Percentiles rank a stretch among this genome's conserved stretches.
Evolutionary conservation across 2,113 vertebrate genomes (phyloP).

Genomic region (Mungos mungo): DNA sequence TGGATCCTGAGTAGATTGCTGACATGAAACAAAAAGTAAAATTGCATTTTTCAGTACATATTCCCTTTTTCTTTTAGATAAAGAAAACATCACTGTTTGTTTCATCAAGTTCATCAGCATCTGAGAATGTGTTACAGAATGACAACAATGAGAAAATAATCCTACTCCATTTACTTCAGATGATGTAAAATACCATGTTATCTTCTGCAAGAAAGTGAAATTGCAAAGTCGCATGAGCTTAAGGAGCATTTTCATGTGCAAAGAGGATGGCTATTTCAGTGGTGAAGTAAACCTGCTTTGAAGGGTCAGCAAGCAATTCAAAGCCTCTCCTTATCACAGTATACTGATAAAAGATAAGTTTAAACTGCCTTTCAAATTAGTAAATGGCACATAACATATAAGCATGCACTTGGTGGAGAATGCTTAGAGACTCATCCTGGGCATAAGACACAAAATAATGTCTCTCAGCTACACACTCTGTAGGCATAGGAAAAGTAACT

Average conservation of each 20-base stretch:
- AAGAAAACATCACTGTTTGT: constrained; percentile 43
- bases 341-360: constrained; percentile 61
- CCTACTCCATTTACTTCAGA: constrained; percentile 76
- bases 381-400: constrained; percentile 30
- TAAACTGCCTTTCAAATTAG: constrained; percentile 73
- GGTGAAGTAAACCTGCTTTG: constrained; percentile 53
- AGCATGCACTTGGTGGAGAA: background rate
- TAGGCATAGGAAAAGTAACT: background rate
- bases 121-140: constrained; percentile 62
- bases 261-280: constrained; percentile 61
- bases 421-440: background rate
- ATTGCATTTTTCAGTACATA: constrained; percentile 26
- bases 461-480: background rate
- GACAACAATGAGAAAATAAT: constrained; percentile 79
- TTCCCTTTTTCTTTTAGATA: constrained; percentile 63
- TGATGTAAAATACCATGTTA: constrained; percentile 75
- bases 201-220: constrained; percentile 81
- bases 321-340: constrained; percentile 65
- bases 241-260: constrained; percentile 48
- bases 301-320: constrained; percentile 74
- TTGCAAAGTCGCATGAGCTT: constrained; percentile 57
- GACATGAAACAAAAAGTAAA: constrained; percentile 67
- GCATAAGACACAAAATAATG: background rate
- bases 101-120: constrained; percentile 74
- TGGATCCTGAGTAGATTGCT: constrained; percentile 53